Conservation (phyloP, 2,797 vertebrate genomes). For the Avahi laniger region DNA sequence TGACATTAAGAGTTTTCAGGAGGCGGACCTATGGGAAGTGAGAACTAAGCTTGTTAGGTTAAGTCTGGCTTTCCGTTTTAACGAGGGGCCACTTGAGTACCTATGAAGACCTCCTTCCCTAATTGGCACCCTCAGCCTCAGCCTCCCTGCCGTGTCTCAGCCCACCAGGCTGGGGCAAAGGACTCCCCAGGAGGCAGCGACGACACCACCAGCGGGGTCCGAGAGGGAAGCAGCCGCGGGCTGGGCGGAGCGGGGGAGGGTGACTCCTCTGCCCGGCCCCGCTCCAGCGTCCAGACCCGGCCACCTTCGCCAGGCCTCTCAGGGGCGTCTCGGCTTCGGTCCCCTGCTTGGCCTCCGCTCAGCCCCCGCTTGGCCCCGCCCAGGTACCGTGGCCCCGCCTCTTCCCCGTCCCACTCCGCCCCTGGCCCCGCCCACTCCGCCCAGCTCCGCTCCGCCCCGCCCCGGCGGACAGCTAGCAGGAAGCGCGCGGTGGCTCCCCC, state of each 20-base stretch:
- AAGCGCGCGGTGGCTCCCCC: neutral
- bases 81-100: neutral
- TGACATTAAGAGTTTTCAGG: neutral
- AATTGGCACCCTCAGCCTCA: neutral
- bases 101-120: neutral
- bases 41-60: neutral
- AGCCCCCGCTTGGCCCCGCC: too few species aligned
- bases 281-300: neutral
- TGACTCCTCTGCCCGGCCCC: neutral
- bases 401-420: neutral
- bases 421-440: neutral
- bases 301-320: neutral
- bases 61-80: neutral
- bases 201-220: neutral
- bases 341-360: neutral
- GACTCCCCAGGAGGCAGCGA: neutral
- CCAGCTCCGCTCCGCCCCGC: neutral
- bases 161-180: neutral
- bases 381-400: neutral
- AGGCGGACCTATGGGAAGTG: neutral
- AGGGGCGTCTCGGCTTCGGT: neutral
- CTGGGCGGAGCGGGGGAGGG: neutral
- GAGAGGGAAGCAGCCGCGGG: neutral
- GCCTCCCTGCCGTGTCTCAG: neutral
- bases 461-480: slow-evolving; percentile 34